Base-by-base conservation (phyloP, 2,888 invertebrate species). In the Folsomia candida region DNA sequence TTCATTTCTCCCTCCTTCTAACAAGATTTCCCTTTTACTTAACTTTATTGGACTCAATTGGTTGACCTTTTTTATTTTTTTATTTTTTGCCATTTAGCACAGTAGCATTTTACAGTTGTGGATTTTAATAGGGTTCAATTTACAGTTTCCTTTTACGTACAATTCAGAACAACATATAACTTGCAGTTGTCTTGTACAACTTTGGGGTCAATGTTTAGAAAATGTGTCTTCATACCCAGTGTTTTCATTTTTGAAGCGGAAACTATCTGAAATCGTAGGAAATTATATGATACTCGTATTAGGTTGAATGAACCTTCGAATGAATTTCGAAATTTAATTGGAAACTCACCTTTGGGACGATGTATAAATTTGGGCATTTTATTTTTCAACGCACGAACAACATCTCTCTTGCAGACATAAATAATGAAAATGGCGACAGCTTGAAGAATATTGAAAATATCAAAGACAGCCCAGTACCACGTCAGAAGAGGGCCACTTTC, bases 401-500 rank as follows among this genome's bases (percentile, higher is more conserved):
- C 73, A 62, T 79, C 78, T n/a, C 51, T 58, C 59, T 79, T 79
- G 68, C 79, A 79, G 2, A 79, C 78, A 69, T 76, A 79, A 66
- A 78, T 76, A 26, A 76, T 69, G 60, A 79, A 79, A 28, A 78
- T 75, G 22, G 76, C 76, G 51, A 79, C 65, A 26, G 78, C 77
- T 72, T 78, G 79, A 29, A 78, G 68, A 27, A 76, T 63, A 70
- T 79, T 79, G 51, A 78, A 68, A 14, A 78, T 61, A 65, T 79
- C 78, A 68, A 77, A 71, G 1, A 78, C 67, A 54, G 70, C 70
- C 78, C 78, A 79, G 62, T 76, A 78, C 78, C 78, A 79, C 9
- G 67, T 70, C 18, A 69, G 28, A 11, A 62, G 68, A 2, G 71
- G 71, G 14, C 71, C 72, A 57, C 69, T 71, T 51, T 57, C 63